Base-by-base conservation (phyloP, 2,888 invertebrate genomes). In the Linyphia triangularis region DNA sequence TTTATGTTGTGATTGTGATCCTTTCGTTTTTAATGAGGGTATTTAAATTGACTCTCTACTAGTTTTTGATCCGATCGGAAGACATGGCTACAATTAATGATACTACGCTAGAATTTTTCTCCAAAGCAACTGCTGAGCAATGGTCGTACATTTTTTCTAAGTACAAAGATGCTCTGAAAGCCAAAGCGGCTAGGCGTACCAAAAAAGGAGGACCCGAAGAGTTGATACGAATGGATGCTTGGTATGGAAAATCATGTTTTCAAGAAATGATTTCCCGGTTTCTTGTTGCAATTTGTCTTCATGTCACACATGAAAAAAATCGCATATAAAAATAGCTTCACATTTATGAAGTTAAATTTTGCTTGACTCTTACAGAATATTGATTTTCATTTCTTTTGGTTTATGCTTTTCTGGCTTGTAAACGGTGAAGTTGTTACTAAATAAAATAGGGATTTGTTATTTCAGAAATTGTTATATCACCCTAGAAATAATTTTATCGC, bases 221-320 rank as follows among this genome's bases (percentile, higher is more conserved):
- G 94, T 95, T 97, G 93, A 96, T 98, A 93, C 97, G 97, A 94
- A 94, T 98, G 94, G 98, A 98, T 94, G 96, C 97, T 93, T 98
- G 98, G 98, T 97, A 96, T 96, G 69, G 43, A 61, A 63, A 28
- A 61, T n/a, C n/a, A n/a, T 37, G 22, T 13, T 81, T 69, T 33
- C 51, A 51, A 7, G 13, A 51, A 51, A 51, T 51, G n/a, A 16
- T 16, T 10, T 51, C 1, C 13, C 5, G n/a, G n/a, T n/a, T n/a
- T n/a, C n/a, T n/a, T n/a, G n/a, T n/a, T n/a, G n/a, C n/a, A n/a
- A n/a, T n/a, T n/a, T n/a, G n/a, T n/a, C n/a, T n/a, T n/a, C n/a
- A n/a, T n/a, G n/a, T n/a, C n/a, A n/a, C n/a, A n/a, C n/a, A n/a
- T n/a, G n/a, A n/a, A n/a, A n/a, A n/a, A n/a, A n/a, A n/a, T n/a